Evolutionary conservation across 2,113 vertebrate genomes (phyloP).

Genomic region (Pangasianodon hypophthalmus): DNA sequence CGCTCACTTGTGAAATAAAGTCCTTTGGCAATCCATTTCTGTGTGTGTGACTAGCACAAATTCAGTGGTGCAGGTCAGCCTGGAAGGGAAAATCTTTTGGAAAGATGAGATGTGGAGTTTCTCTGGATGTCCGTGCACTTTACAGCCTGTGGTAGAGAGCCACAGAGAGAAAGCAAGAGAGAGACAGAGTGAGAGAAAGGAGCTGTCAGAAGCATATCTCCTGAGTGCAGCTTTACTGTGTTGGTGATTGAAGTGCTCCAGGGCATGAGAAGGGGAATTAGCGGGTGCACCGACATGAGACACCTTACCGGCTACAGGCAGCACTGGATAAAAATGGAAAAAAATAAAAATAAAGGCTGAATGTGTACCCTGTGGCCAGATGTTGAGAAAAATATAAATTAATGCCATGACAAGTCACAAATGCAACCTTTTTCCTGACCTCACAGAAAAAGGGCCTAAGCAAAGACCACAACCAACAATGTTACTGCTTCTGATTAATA

Average conservation of each 20-base stretch:
- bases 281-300: slow-evolving; percentile 49
- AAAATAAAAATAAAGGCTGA: slow-evolving; percentile 36
- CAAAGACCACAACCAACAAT: slow-evolving; percentile 39
- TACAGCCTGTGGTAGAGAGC: slow-evolving; percentile 9
- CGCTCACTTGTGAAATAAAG: slow-evolving; percentile 33
- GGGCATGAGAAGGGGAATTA: slow-evolving; percentile 53
- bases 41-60: not conserved
- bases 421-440: slow-evolving; percentile 51
- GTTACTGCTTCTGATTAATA: slow-evolving; percentile 54
- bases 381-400: slow-evolving; percentile 47
- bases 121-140: slow-evolving; percentile 17
- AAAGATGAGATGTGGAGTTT: slow-evolving; percentile 11
- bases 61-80: slow-evolving; percentile 25
- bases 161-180: not conserved
- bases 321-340: slow-evolving; percentile 39
- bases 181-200: slow-evolving; percentile 5
- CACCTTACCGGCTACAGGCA: slow-evolving; percentile 43
- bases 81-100: slow-evolving; percentile 27
- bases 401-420: slow-evolving; percentile 44
- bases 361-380: slow-evolving; percentile 37
- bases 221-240: slow-evolving; percentile 48
- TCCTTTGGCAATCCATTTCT: slow-evolving; percentile 22
- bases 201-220: slow-evolving; percentile 44
- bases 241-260: slow-evolving; percentile 53
- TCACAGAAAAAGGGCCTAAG: slow-evolving; percentile 27